A percentile compares a stretch with the other conserved stretches of the same genome.
These are phyloP conservation scores for Kryptolebias marmoratus DNA, from an alignment of 2,113 vertebrate species.

Conservation along the genomic window DNA sequence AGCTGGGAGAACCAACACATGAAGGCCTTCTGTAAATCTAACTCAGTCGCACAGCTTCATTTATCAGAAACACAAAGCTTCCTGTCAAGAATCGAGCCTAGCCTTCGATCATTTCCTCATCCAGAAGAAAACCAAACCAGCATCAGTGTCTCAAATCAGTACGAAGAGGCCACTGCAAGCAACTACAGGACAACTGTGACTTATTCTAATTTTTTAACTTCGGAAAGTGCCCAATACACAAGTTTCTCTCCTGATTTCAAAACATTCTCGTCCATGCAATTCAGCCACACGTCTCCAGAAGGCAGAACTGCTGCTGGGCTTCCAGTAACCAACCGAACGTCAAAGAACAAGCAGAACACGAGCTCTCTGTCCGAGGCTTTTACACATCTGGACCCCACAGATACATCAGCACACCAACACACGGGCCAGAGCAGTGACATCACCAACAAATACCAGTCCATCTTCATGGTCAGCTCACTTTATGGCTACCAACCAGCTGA, in stretches of 20 bases:
- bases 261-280: neutral
- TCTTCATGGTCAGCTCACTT: slow-evolving; percentile 26
- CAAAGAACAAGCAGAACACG: neutral
- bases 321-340: neutral
- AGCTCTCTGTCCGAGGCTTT: slow-evolving; percentile 8
- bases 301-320: neutral
- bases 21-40: neutral
- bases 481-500: slow-evolving; percentile 31
- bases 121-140: slow-evolving; percentile 23
- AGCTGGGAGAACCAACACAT: slow-evolving; percentile 42
- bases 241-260: slow-evolving; percentile 4
- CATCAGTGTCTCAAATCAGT: neutral
- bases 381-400: neutral
- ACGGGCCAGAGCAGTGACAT: slow-evolving; percentile 1
- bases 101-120: slow-evolving; percentile 1
- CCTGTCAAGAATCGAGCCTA: neutral
- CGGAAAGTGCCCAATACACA: neutral
- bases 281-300: neutral
- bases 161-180: neutral
- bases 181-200: neutral
- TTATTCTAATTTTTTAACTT: neutral
- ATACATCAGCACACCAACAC: neutral
- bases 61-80: neutral
- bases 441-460: slow-evolving; percentile 37
- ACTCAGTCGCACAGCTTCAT: neutral